Base-by-base conservation (phyloP, 2,113 vertebrate genomes). In the Hippopotamus amphibius region DNA sequence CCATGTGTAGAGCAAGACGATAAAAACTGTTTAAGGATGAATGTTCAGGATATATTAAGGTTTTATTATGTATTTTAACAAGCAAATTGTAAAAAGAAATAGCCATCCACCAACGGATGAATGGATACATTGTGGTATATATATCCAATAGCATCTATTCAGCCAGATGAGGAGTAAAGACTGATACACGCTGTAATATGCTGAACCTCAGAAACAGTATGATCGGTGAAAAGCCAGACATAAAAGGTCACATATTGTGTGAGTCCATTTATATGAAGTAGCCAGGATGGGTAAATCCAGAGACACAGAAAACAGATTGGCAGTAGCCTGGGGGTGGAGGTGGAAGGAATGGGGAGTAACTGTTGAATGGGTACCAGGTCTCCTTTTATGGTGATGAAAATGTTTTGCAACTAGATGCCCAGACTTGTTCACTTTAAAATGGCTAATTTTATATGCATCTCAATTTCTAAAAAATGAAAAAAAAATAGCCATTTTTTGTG, bases 1-100 rank as follows among this genome's bases (percentile, higher is more conserved):
- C 16, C 65, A 50, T 13, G 5, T 72, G 14, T 66, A n/a, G 88
- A 71, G 41, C 33, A 83, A 84, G 33, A 37, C 71, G 87, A n/a
- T 85, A 72, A 79, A 92, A 93, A 74, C 53, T 61, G 53, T 88
- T 66, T n/a, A 79, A 79, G 33, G 61, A 79, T 59, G 65, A 86
- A 68, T 68, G 7, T 68, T 71, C n/a, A 53, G 65, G 16, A 50
- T 26, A 19, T 37, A 53, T 46, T 89, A 81, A 90, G 50, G 2
- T 65, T 79, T 92, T 66, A 88, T 50, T 88, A 46, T 61, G 48
- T 81, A 48, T 48, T 65, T 83, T 11, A 83, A 59, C 71, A 77
- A 74, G 21, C 19, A 95, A 68, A 46, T 57, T 55, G 3, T 66
- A 48, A 79, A 85, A 55, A 61, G 21, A 76, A 79, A 77, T 41